A percentile compares a stretch with the other conserved stretches of the same genome.
Conservation (phyloP, 2,113 vertebrate genomes). For the Crypturellus undulatus region DNA sequence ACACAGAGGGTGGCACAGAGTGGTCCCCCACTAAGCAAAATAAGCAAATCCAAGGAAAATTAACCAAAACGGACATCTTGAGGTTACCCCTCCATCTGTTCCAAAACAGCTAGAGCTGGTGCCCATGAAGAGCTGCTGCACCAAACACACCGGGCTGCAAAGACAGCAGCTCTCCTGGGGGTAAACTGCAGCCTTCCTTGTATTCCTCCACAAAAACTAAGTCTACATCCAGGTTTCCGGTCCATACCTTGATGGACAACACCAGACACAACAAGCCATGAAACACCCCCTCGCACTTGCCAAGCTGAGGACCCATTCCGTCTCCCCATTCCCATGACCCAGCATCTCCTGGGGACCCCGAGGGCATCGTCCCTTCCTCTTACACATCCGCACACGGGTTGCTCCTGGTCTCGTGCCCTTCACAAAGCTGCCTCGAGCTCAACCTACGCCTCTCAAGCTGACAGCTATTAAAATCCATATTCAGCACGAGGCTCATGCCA, state of each 20-base stretch:
- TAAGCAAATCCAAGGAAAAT: background rate
- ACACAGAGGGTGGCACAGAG: too few species aligned
- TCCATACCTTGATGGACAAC: background rate
- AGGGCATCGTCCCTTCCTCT: background rate
- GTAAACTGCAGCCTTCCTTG: background rate
- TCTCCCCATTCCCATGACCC: background rate
- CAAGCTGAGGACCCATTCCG: background rate
- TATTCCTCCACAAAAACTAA: background rate
- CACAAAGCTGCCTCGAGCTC: background rate
- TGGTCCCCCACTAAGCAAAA: background rate
- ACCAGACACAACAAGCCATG: background rate
- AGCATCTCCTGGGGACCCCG: background rate
- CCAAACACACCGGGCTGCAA: background rate
- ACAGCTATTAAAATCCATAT: constrained; percentile 48
- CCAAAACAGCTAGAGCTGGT: background rate
- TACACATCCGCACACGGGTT: background rate
- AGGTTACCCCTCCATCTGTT: background rate
- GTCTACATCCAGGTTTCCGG: background rate
- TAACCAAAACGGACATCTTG: background rate
- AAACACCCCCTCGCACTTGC: background rate
- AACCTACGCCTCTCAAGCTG: constrained; percentile 2
- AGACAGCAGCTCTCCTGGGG: background rate
- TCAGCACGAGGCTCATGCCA: constrained; percentile 24
- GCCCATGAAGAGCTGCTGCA: background rate
- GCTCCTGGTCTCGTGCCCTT: background rate